phyloP scores from a whole-genome alignment of 2,888 invertebrate species.

The Apantesis nais region DNA sequence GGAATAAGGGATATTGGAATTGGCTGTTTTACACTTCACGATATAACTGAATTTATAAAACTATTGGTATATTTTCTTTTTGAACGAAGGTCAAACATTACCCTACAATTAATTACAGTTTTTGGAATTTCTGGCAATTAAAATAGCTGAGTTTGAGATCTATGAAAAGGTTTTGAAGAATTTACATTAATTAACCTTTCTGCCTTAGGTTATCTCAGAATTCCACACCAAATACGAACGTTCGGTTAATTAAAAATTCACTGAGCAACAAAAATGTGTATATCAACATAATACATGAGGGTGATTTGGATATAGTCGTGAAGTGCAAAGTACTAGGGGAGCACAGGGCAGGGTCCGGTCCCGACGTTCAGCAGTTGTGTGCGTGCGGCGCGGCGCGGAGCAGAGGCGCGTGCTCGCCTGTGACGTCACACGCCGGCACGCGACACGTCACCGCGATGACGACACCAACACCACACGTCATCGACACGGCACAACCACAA shows the following conservation, averaged over 20 bases:
- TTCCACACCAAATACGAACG: neutral
- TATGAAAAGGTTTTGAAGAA: neutral
- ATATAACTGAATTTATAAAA: slow-evolving; percentile 6
- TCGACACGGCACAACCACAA: slow-evolving; percentile 59
- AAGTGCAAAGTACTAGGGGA: slow-evolving; percentile 25
- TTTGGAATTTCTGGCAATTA: neutral
- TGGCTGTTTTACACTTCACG: slow-evolving; percentile 38
- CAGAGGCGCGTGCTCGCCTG: slow-evolving; percentile 80
- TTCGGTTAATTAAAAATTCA: neutral
- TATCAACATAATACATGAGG: neutral
- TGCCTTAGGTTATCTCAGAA: neutral
- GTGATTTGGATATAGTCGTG: slow-evolving; percentile 27
- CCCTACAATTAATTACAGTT: neutral
- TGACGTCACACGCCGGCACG: slow-evolving; percentile 39
- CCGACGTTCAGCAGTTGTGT: slow-evolving; percentile 65
- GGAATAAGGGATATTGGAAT: slow-evolving; percentile 20
- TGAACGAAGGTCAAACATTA: neutral
- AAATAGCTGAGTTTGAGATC: neutral
- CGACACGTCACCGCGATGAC: slow-evolving; percentile 24
- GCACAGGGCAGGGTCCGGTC: slow-evolving; percentile 21
- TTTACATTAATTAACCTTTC: neutral
- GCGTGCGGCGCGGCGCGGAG: slow-evolving; percentile 68
- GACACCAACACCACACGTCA: slow-evolving; percentile 53
- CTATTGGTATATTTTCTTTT: neutral
- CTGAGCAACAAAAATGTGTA: neutral